Evolutionary conservation across 2,113 vertebrate species (phyloP).

Genomic region (Centropus bengalensis): DNA sequence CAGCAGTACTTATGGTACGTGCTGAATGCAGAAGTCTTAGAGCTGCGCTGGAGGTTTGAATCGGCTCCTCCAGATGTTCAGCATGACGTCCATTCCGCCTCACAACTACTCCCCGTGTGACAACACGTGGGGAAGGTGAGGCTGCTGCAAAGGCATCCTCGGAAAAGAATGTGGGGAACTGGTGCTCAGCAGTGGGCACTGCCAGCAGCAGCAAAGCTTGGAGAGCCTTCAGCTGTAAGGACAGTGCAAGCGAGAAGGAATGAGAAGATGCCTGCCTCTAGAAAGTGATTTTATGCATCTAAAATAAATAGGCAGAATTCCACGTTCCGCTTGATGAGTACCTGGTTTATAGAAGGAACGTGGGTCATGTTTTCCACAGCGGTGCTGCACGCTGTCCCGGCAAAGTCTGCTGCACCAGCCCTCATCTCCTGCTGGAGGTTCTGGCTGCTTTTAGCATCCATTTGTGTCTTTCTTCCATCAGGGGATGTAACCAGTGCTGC

Average conservation of each 20-base stretch:
- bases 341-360: neutral
- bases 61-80: neutral
- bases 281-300: neutral
- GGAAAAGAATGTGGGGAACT: neutral
- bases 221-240: neutral
- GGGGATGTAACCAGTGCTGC: too few relatives aligned
- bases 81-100: too few relatives aligned
- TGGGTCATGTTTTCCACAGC: neutral
- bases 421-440: neutral
- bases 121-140: neutral
- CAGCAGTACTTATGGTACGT: neutral
- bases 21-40: neutral
- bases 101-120: accelerated
- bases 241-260: neutral
- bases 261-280: neutral
- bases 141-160: neutral
- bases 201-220: accelerated
- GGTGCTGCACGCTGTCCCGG: neutral
- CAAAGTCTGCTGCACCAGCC: neutral
- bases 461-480: neutral
- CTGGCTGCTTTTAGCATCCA: neutral
- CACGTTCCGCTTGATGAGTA: neutral
- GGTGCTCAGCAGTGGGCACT: neutral
- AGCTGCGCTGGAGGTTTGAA: too few relatives aligned
- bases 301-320: neutral